Evolutionary conservation across 2,888 invertebrate genomes (phyloP).

Genomic region (Terebella lapidaria): DNA sequence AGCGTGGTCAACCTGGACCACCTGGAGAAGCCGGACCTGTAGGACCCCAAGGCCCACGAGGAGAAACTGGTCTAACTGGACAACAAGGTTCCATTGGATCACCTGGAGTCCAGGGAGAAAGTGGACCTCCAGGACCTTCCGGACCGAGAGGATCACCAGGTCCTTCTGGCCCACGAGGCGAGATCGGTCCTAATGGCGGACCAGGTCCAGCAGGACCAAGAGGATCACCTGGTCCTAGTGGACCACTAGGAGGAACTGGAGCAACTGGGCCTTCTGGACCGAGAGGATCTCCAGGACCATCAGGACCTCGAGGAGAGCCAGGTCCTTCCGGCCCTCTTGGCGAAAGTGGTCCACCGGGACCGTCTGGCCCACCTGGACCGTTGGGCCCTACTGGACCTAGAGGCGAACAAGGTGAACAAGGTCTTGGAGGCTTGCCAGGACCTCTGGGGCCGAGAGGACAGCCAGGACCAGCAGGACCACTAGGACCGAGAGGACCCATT

Average conservation of each 20-base stretch:
- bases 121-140: constrained; percentile 8
- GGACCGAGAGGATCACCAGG: not conserved
- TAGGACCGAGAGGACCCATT: constrained; percentile 7
- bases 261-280: constrained; percentile 16
- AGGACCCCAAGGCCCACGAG: constrained; percentile 18
- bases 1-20: constrained; percentile 10
- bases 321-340: constrained; percentile 12
- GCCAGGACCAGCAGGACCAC: constrained; percentile 25
- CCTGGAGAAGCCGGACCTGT: constrained; percentile 12
- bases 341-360: constrained; percentile 17
- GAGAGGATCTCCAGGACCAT: constrained; percentile 7
- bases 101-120: constrained; percentile 11
- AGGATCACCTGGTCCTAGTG: constrained; percentile 26
- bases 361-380: constrained; percentile 16
- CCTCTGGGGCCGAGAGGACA: constrained; percentile 30
- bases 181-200: constrained; percentile 14
- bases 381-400: constrained; percentile 7
- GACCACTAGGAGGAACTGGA: constrained; percentile 24
- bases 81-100: constrained; percentile 13
- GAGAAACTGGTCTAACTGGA: constrained; percentile 17
- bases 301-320: constrained; percentile 7
- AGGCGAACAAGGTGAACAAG: constrained; percentile 14
- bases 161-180: constrained; percentile 6
- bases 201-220: constrained; percentile 15
- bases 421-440: constrained; percentile 22